These are phyloP conservation scores for Rhynchopsitta pachyrhyncha DNA, from an alignment of 2,113 vertebrate species.

Conservation along the genomic window DNA sequence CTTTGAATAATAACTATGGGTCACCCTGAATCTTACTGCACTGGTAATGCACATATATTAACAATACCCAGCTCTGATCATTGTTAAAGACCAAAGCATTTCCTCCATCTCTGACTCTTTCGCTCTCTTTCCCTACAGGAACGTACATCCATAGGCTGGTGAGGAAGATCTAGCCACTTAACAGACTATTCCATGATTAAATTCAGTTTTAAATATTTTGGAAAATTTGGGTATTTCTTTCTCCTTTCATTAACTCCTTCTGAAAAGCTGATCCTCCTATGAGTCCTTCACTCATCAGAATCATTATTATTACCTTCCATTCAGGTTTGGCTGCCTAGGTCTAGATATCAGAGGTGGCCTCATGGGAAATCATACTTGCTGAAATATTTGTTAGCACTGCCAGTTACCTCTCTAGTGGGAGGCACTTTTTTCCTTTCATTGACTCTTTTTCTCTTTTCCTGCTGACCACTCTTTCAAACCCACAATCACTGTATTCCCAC, in stretches of 20 bases:
- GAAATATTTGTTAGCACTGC: constrained; percentile 66
- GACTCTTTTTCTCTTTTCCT: constrained; percentile 64
- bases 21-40: constrained; percentile 67
- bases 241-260: constrained; percentile 62
- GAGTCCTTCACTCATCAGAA: constrained; percentile 69
- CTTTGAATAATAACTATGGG: constrained; percentile 74
- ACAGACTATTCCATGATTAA: constrained; percentile 20
- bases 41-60: constrained; percentile 64
- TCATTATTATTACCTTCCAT: constrained; percentile 74
- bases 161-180: constrained; percentile 12
- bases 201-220: constrained; percentile 8
- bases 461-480: constrained; percentile 31
- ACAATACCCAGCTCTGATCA: constrained; percentile 57
- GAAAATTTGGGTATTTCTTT: constrained; percentile 50
- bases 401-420: constrained; percentile 35
- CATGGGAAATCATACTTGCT: constrained; percentile 69
- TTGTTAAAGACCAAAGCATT: constrained; percentile 29
- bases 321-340: constrained; percentile 48
- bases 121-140: background rate
- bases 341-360: constrained; percentile 28
- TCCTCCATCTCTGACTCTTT: background rate
- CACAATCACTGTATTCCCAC: background rate
- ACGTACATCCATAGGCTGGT: background rate
- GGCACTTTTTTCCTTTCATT: constrained; percentile 50
- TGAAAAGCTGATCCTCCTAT: constrained; percentile 43